Evolutionary conservation across 2,113 vertebrate genomes (phyloP), one percentile per base, ranked within the genome.

Genomic region (Rhea pennata): DNA sequence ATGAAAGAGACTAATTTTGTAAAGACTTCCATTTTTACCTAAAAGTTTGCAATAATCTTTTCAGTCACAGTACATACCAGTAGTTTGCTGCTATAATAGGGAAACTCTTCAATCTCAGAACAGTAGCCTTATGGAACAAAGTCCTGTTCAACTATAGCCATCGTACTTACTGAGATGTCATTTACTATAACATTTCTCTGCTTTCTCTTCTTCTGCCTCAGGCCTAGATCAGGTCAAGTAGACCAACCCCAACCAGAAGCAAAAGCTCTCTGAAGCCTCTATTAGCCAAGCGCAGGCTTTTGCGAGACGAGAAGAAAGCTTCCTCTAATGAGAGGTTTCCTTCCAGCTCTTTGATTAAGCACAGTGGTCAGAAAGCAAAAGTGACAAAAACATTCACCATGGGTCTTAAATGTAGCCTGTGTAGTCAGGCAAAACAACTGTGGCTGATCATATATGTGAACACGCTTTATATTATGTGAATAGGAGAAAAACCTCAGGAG

Each of bases 311-410:
- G 76, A 58, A 39, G 51, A 15, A 84, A 86, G 53, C 36, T 26
- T 51, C 81, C 81, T 91, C 85, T 96, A 97, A 97, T 79, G 84
- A 95, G 95, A 89, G 50, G 42, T 85, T 93, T 86, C 84, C 80
- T 97, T 97, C 77, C 70, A 94, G 78, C 36, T 88, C 84, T 64
- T 95, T 61, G 31, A 95, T 76, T 79, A 88, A 87, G 62, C 29
- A 27, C 2, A 92, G 59, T 21, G 87, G 71, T 59, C 84, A 88
- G 66, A 93, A 58, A 69, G 69, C 86, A 71, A 27, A 95, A 95
- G 74, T 78, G 96, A 80, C 82, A 77, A 67, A 70, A 79, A 90
- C 2, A 13, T 48, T 86, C 71, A 86, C 20, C 4, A 13, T 54
- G 51, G 71, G 22, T 39, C 92, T 94, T 61, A 51, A n/a, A 78